phyloP scores from a whole-genome alignment of 1,140 invertebrate genomes.

The Polyergus mexicanus region DNA sequence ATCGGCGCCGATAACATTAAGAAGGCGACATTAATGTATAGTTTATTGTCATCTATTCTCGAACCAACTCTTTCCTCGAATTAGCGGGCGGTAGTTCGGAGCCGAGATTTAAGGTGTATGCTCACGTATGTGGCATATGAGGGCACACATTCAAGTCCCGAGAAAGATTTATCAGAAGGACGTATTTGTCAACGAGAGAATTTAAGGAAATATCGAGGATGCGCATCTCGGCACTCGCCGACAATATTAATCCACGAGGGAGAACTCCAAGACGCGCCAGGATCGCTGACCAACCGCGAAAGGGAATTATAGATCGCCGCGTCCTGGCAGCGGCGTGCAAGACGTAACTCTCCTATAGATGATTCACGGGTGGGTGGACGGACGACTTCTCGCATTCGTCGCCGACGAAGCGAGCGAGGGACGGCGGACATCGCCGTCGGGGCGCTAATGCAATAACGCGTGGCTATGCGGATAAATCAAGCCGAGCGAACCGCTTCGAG shows the following conservation, averaged over 20 bases:
- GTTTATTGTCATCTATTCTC: slow-evolving; percentile 35
- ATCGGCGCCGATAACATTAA: slow-evolving; percentile 22
- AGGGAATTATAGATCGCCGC: slow-evolving; percentile 61
- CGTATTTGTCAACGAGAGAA: neutral
- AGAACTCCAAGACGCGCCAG: slow-evolving; percentile 26
- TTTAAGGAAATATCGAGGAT: neutral
- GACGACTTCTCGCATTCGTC: slow-evolving; percentile 57
- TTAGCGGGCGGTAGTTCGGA: slow-evolving; percentile 16
- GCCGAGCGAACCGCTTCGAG: slow-evolving; percentile 70
- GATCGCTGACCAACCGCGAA: slow-evolving; percentile 46
- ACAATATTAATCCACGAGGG: slow-evolving; percentile 10
- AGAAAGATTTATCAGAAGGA: neutral
- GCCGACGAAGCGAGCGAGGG: slow-evolving; percentile 48
- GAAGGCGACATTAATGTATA: slow-evolving; percentile 42
- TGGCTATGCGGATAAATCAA: slow-evolving; percentile 84
- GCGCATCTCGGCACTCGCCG: neutral
- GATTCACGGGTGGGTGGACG: slow-evolving; percentile 75
- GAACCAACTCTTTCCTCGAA: slow-evolving; percentile 15
- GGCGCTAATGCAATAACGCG: slow-evolving; percentile 84
- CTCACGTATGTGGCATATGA: neutral
- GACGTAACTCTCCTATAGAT: slow-evolving; percentile 77
- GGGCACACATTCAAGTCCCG: neutral
- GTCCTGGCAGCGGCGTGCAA: slow-evolving; percentile 62
- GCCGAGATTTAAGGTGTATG: slow-evolving; percentile 17
- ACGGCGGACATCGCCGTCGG: slow-evolving; percentile 64